A percentile compares a stretch with the other conserved stretches of the same genome.
Evolutionary conservation across 2,888 invertebrate species (phyloP).

Genomic region (Tiphia femorata): DNA sequence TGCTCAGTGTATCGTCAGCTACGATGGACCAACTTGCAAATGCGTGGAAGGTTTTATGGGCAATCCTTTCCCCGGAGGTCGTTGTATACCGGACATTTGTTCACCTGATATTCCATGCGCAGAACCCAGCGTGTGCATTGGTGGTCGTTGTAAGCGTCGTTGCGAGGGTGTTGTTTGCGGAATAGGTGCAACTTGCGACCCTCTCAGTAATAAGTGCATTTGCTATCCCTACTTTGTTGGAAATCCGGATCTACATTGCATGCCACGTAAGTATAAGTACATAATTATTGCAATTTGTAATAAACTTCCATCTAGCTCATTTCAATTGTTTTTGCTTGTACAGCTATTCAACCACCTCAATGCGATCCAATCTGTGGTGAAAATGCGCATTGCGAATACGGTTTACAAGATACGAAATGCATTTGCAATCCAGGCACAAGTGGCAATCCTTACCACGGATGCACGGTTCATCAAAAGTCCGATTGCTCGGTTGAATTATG

Average conservation of each 20-base stretch:
- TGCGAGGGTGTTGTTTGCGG: conserved; percentile 91
- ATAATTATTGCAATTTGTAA: not conserved
- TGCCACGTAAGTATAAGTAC: conserved; percentile 82
- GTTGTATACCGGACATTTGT: conserved; percentile 85
- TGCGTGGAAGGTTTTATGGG: conserved; percentile 89
- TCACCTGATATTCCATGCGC: conserved; percentile 82
- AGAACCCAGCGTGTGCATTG: conserved; percentile 85
- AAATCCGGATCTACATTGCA: conserved; percentile 89
- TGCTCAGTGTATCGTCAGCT: conserved; percentile 88
- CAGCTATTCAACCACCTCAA: conserved; percentile 82
- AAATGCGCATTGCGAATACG: conserved; percentile 91
- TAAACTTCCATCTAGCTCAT: conserved; percentile 47
- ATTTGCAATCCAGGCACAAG: conserved; percentile 86
- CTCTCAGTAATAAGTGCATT: conserved; percentile 83
- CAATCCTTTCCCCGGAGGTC: conserved; percentile 93
- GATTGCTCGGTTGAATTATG: conserved; percentile 81
- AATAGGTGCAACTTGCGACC: conserved; percentile 88
- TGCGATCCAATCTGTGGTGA: conserved; percentile 85
- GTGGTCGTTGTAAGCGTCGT: conserved; percentile 89
- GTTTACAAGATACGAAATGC: conserved; percentile 78
- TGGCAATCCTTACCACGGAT: conserved; percentile 90
- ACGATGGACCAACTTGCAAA: conserved; percentile 88
- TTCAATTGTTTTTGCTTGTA: not conserved
- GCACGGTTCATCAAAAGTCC: conserved; percentile 78
- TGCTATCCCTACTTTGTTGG: conserved; percentile 91